phyloP scores from a whole-genome alignment of 2,113 vertebrate species.

The Saimiri boliviensis region DNA sequence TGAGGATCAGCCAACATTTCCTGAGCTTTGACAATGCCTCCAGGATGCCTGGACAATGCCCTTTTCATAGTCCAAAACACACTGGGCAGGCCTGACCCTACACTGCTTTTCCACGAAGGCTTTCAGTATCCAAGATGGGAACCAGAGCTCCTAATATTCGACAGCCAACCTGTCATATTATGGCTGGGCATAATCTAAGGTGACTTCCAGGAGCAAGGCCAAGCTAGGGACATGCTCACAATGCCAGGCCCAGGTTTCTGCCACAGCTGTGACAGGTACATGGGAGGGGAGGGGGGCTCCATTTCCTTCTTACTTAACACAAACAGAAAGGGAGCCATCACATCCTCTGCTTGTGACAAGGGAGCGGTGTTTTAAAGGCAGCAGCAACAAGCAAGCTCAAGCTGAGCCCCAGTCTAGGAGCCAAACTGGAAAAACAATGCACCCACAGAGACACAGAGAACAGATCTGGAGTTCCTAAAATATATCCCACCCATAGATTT shows the following conservation, averaged over 20 bases:
- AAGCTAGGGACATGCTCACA: neutral
- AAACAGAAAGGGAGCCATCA: neutral
- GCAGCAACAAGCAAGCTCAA: neutral
- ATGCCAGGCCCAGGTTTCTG: neutral
- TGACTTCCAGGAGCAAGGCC: neutral
- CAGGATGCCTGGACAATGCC: neutral
- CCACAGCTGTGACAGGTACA: neutral
- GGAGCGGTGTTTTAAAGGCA: neutral
- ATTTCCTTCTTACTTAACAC: neutral
- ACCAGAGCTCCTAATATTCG: neutral
- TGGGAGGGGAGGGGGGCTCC: neutral
- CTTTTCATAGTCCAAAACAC: neutral
- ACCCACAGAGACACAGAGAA: neutral
- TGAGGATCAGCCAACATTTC: neutral
- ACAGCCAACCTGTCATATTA: neutral
- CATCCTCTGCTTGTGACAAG: neutral
- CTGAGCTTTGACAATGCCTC: neutral
- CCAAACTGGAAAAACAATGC: neutral
- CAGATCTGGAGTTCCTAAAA: neutral
- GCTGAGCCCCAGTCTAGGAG: neutral
- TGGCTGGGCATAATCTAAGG: neutral
- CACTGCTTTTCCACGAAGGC: neutral
- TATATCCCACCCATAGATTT: neutral
- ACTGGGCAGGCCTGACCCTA: neutral
- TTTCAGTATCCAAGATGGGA: neutral